Percentiles rank a stretch among this genome's conserved stretches.
Conservation (phyloP, 2,888 invertebrate species). For the Melieria crassipennis region DNA sequence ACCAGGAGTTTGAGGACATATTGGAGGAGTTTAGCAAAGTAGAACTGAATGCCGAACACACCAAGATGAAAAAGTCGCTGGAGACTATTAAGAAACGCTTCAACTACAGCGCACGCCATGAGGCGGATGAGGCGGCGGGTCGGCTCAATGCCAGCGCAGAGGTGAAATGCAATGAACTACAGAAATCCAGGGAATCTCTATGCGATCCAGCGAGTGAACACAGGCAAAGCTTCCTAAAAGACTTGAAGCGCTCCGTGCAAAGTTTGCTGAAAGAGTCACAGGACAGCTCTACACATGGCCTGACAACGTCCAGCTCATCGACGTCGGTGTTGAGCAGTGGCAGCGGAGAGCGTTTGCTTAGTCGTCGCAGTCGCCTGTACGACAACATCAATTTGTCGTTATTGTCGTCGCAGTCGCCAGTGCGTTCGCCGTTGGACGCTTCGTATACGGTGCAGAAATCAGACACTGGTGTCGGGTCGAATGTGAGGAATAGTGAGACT, state of each 20-base stretch:
- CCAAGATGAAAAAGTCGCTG: constrained; percentile 63
- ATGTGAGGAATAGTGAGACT: constrained; percentile 40
- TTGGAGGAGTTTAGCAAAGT: constrained; percentile 58
- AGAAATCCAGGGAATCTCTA: constrained; percentile 32
- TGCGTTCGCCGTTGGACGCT: constrained; percentile 35
- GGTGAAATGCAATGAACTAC: constrained; percentile 30
- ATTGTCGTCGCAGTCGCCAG: constrained; percentile 40
- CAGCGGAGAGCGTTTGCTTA: constrained; percentile 59
- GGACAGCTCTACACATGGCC: constrained; percentile 14
- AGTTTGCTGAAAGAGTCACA: constrained; percentile 2
- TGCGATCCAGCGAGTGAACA: neutral
- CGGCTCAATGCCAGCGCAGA: constrained; percentile 39
- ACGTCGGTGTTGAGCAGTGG: constrained; percentile 41
- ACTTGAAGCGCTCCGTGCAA: constrained; percentile 1
- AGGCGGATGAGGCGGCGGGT: neutral
- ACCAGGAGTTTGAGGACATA: constrained; percentile 64
- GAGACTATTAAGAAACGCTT: constrained; percentile 64
- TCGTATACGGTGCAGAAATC: constrained; percentile 52
- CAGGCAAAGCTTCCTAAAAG: neutral
- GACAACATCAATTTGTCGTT: constrained; percentile 61
- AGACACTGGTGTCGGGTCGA: constrained; percentile 19
- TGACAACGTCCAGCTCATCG: constrained; percentile 37
- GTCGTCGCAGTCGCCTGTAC: constrained; percentile 63
- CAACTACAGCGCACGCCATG: constrained; percentile 32
- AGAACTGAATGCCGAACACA: constrained; percentile 57